Evolutionary conservation across 2,113 vertebrate genomes (phyloP).

Genomic region (Paramisgurnus dabryanus): DNA sequence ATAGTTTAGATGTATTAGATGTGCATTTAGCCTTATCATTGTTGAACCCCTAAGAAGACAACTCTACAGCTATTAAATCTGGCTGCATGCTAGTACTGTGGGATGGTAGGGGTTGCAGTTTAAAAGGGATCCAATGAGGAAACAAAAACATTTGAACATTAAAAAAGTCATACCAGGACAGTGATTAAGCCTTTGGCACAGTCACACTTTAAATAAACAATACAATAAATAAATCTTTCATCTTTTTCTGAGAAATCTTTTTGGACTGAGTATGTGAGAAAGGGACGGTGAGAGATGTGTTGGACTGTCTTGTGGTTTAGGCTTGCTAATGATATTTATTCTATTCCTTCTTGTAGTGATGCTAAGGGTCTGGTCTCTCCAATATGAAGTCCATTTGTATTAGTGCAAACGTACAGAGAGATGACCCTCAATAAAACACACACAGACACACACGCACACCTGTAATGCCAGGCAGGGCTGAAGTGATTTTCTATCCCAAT

Average conservation of each 20-base stretch:
- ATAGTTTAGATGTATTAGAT: not conserved
- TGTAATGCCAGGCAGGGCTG: constrained; percentile 22
- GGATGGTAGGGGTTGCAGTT: not conserved
- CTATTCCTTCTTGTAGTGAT: not conserved
- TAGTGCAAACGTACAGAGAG: constrained; percentile 55
- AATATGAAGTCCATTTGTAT: constrained; percentile 48
- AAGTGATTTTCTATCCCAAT: not conserved
- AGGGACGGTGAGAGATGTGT: not conserved
- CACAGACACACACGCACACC: constrained; percentile 2
- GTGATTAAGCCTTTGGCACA: constrained; percentile 31
- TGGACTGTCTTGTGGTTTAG: constrained; percentile 27
- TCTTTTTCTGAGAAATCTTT: not conserved
- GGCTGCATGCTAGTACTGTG: constrained; percentile 20
- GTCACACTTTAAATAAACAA: constrained; percentile 6
- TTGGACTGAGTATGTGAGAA: not conserved
- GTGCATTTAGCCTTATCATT: not conserved
- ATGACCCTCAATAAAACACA: constrained; percentile 23
- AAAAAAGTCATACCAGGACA: constrained; percentile 4
- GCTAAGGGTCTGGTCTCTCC: constrained; percentile 35
- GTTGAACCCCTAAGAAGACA: not conserved
- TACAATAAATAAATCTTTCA: not conserved
- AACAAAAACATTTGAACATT: constrained; percentile 14
- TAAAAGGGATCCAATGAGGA: not conserved
- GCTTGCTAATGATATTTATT: constrained; percentile 12
- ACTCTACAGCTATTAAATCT: not conserved